Base-by-base conservation (phyloP, 1,140 invertebrate species). In the Drosophila sechellia region DNA sequence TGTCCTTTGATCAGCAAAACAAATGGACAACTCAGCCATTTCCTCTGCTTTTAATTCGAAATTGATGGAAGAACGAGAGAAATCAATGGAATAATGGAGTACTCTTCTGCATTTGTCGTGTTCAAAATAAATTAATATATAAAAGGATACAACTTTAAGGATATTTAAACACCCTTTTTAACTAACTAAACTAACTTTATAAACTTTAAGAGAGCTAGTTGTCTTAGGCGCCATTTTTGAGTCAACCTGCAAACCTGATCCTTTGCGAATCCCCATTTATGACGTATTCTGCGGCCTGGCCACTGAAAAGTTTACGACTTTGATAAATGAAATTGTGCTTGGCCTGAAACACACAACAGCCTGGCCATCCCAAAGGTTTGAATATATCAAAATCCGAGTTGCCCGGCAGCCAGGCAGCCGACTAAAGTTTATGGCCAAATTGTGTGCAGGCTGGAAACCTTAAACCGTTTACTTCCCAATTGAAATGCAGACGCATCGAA, bases 281-380 rank as follows among this genome's bases (percentile, higher is more conserved):
- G 77, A 49, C 59, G 58, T 66, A 81, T 81, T 79, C 77, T 79
- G 65, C 39, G 71, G 84, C 45, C 60, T 60, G 70, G 56, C 69
- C 84, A 70, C 66, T 77, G 70, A 49, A 80, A 79, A 87, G 79
- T 89, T 87, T 87, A 87, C 89, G 84, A 89, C 84, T 89, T 87
- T 87, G 84, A 87, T 87, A 89, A 87, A 87, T 87, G 83, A 87
- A 87, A 87, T 87, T 70, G 76, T 56, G 84, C 79, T 60, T 77
- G 72, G 58, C 58, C 53, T 45, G 40, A 66, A 31, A 65, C 15
- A 40, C 22, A 20, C 50, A 45, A 20, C 50, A 39, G 8, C 13
- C 8, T 15, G 37, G 59, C 25, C 35, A 65, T 46, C 59, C 52
- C 48, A 40, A 39, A 42, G 53, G 66, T 45, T 55, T 75, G 63